A percentile compares a stretch with the other conserved stretches of the same genome.
Evolutionary conservation across 1,140 invertebrate species (phyloP).

Genomic region (Heliothis virescens): DNA sequence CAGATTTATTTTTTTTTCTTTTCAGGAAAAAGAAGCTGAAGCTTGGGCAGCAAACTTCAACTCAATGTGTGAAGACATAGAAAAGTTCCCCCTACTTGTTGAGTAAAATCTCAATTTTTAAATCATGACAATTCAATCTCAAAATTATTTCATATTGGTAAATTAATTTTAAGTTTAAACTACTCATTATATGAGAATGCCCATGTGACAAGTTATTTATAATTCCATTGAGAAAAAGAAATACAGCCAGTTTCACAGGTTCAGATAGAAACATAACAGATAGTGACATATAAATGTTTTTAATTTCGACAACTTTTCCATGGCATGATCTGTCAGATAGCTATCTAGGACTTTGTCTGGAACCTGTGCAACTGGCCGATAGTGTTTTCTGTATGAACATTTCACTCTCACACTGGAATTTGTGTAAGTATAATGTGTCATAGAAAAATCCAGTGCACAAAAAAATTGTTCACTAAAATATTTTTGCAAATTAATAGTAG

Average conservation of each 20-base stretch:
- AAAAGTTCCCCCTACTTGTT: slow-evolving; percentile 75
- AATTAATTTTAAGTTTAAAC: slow-evolving; percentile 1
- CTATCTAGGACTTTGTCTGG: too few relatives aligned
- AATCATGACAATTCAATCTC: slow-evolving; percentile 30
- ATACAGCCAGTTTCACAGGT: too few relatives aligned
- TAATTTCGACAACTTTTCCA: too few relatives aligned
- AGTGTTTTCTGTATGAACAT: too few relatives aligned
- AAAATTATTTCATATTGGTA: neutral
- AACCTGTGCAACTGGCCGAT: too few relatives aligned
- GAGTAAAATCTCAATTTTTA: slow-evolving; percentile 59
- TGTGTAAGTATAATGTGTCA: neutral
- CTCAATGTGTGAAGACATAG: slow-evolving; percentile 82
- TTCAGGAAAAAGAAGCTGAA: slow-evolving; percentile 78
- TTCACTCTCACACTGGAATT: too few relatives aligned
- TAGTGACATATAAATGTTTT: too few relatives aligned
- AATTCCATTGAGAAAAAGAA: too few relatives aligned
- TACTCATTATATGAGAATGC: slow-evolving; percentile 10
- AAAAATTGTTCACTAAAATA: neutral
- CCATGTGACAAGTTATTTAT: too few relatives aligned
- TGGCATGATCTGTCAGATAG: too few relatives aligned
- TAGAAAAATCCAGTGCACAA: neutral
- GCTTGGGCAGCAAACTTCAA: slow-evolving; percentile 80
- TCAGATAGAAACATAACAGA: too few relatives aligned
- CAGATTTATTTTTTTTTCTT: too few relatives aligned
- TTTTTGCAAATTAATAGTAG: neutral